Base-by-base conservation (phyloP, 2,113 vertebrate genomes). In the Picathartes gymnocephalus region DNA sequence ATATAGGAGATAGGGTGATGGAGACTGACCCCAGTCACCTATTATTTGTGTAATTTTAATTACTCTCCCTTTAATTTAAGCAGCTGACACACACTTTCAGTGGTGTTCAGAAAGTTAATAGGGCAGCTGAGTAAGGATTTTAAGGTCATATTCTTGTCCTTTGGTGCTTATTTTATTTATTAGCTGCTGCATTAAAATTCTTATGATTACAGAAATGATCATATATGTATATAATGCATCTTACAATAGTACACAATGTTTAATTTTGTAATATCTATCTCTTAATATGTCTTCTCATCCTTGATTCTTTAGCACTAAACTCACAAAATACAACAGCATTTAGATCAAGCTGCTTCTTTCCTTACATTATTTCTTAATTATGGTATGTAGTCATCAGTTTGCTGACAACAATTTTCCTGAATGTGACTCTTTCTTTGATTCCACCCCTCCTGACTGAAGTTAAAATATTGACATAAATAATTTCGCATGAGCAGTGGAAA, bases 381-480 rank as follows among this genome's bases (percentile, higher is more conserved):
- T 89, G 88, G 76, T 83, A 84, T 89, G 81, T 35, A 97, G 87
- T 91, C 93, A 96, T 96, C 96, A 97, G 39, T 96, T 98, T 98
- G 96, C 96, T 98, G 98, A 97, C 98, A 98, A 93, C 88, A 77
- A 54, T 96, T 92, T 98, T 95, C 87, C 91, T 94, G 80, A 47
- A 88, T 98, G 97, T 97, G 97, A 97, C 56, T 96, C 94, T 96
- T 92, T 96, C 93, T 97, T 94, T 97, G 56, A 96, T 97, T 98
- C 90, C 72, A 97, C 35, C 56, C n/a, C 56, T 72, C 95, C 80
- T 11, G 40, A 82, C 60, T 96, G 88, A 98, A 98, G 98, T 98
- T 97, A 98, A 98, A 98, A 96, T 98, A 98, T 97, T 97, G 97
- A 98, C 97, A 98, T 94, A 95, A 97, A 97, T 97, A 96, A 96